Base-by-base conservation (phyloP, 2,888 invertebrate genomes). In the Aphidius colemani region DNA sequence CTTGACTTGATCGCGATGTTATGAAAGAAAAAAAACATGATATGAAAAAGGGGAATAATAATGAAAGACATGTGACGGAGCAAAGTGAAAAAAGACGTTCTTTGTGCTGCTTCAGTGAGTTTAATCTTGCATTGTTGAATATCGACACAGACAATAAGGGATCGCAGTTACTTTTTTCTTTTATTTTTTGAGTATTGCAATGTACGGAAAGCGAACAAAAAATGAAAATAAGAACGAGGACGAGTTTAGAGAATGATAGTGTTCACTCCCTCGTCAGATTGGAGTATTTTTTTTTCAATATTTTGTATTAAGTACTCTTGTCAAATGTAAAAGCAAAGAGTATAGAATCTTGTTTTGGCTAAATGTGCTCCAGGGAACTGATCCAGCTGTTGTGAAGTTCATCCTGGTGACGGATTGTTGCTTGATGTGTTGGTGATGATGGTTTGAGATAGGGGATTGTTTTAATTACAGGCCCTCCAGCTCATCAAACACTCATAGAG, bases 321-420 rank as follows among this genome's bases (percentile, higher is more conserved):
- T 30, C 30, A 30, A 30, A 30, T 30, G 30, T 30, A 30, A 5
- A 30, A 30, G 30, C 30, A 30, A 80, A 80, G 79, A 80, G 80
- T 75, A 18, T 18, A 77, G 78, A 79, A 71, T 78, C 78, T 79
- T 82, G 80, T 81, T 78, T 77, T 71, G 39, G 7, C 57, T 74
- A 82, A 82, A 82, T 82, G 82, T 75, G 81, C 82, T 79, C 75
- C 79, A 78, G 82, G 82, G 80, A 80, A 81, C 78, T 66, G 75
- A 80, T 81, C 81, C 82, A 82, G 82, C 82, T 82, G 82, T 82
- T 82, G 82, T 79, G 5, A 30, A 30, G 77, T 73, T 72, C 72
- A 39, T 70, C 71, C 66, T 67, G 60, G 72, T 71, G 73, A 30
- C 30, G 30, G 30, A 30, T 30, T 30, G 30, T 30, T 30, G 30